Base-by-base conservation (phyloP, 2,888 invertebrate species). In the Steinernema scapterisci region DNA sequence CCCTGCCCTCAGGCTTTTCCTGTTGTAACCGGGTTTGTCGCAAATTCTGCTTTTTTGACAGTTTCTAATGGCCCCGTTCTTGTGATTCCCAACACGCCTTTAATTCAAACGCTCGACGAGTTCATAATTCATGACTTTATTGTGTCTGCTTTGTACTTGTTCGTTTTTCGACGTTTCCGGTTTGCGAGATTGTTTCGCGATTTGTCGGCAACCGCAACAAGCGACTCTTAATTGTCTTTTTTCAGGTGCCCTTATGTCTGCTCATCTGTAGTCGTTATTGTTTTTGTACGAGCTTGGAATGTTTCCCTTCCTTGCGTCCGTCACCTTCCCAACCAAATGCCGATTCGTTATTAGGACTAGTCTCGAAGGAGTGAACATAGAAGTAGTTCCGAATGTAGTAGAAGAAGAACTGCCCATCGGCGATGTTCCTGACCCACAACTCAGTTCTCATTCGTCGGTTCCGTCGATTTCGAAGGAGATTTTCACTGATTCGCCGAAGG, bases 261-360 rank as follows among this genome's bases (percentile, higher is more conserved):
- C 16, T 52, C 31, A 16, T 63, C 63, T 38, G 38, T 63, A 63
- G 63, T 63, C 27, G 54, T 54, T 54, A 27, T 27, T 63, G 16
- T 19, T 16, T 63, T 63, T 16, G 27, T 16, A n/a, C 27, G 19
- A 31, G 63, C 63, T 31, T 52, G 52, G 63, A 63, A 63, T 63
- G 63, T 63, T 63, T n/a, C 63, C 63, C 16, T 63, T 63, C 38
- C 63, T 63, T n/a, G 63, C 63, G 9, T 63, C 63, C 16, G 31
- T 63, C 63, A 63, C 31, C 31, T 63, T 63, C 16, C 63, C 63
- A 63, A 63, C 63, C 23, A 63, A 63, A 27, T 63, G 63, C 31
- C 63, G 63, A 63, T 63, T 63, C 38, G 27, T 63, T 31, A 16
- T 16, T 27, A 27, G 63, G 63, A 63, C 63, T 31, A 31, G 63